Evolutionary conservation across 2,113 vertebrate species (phyloP), one percentile per base, ranked within the genome.

Genomic region (Dicentrarchus labrax): DNA sequence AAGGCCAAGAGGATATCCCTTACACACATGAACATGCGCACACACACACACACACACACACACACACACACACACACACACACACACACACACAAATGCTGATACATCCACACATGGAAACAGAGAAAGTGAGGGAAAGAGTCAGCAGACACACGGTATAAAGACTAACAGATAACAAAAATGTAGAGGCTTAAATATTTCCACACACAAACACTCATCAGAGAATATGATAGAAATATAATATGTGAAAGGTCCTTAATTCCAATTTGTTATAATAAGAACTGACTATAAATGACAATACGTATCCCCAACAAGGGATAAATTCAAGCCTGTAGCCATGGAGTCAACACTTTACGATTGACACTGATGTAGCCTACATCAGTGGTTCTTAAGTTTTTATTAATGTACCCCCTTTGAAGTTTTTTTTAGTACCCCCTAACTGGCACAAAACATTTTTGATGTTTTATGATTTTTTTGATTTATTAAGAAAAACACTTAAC

Each of bases 1-100:
- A 94, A 94, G 93, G 92, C 91, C 88, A 79, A 86, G 83, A 94
- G 93, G 90, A 93, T 90, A 92, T 93, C 91, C 90, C 90, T 88
- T 84, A 81, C 76, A 83, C 82, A 69, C 80, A 82, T 77, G 61
- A 67, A 48, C 76, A 77, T 22, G 1, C 51, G 71, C 70, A 76
- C 61, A 67, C 83, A 60, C 81, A 47, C 54, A 61, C 56, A 24
- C 65, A 68, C 75, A 62, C 80, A 45, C 9, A 83, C 81, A 65
- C 30, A 30, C 80, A 82, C 76, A 60, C 68, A 48, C 72, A 73
- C 19, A 39, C 67, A 36, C 72, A 21, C 30, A 16, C 51, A 72
- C 74, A 47, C 64, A 71, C 62, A 80, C 36, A 41, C 10, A 50
- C 66, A 43, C 47, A 8, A 69, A 80, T 43, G 45, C 38, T 77